These are phyloP conservation scores for Ptyas mucosa DNA, from an alignment of 2,113 vertebrate species.

Conservation along the genomic window DNA sequence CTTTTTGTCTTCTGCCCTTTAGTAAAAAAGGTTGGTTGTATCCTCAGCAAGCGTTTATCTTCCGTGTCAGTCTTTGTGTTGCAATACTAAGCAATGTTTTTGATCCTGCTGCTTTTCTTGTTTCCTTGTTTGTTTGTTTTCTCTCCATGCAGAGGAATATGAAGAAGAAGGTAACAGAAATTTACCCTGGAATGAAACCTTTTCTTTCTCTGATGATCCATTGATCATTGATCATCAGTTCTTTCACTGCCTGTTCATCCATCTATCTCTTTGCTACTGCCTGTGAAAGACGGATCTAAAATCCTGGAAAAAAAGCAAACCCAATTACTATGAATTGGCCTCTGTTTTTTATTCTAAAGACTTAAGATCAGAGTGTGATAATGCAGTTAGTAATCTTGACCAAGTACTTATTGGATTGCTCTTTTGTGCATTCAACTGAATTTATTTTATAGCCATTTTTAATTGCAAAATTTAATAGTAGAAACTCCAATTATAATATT, in stretches of 20 bases:
- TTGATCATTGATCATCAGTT: constrained; percentile 25
- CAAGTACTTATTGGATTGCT: not conserved
- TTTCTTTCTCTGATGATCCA: constrained; percentile 22
- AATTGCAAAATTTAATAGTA: not conserved
- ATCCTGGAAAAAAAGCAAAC: constrained; percentile 6
- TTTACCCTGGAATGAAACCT: constrained; percentile 31
- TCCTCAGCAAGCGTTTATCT: not conserved
- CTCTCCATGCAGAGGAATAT: constrained; percentile 74
- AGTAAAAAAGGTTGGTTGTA: not conserved
- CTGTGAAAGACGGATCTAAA: constrained; percentile 47
- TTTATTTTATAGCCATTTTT: not conserved
- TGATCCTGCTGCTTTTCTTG: constrained; percentile 46
- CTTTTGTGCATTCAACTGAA: not conserved
- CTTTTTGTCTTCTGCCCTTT: not conserved
- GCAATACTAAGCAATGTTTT: constrained; percentile 22
- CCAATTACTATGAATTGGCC: not conserved
- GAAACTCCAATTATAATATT: not conserved
- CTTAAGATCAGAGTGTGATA: not conserved
- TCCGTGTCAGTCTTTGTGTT: not conserved
- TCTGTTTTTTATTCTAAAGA: not conserved
- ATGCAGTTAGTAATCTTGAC: not conserved
- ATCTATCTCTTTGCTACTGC: constrained; percentile 56
- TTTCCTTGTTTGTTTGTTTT: constrained; percentile 30
- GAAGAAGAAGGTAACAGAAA: constrained; percentile 89
- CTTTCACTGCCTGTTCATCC: constrained; percentile 47